Conservation (phyloP, 2,888 invertebrate genomes). For the Dryomyza anilis region DNA sequence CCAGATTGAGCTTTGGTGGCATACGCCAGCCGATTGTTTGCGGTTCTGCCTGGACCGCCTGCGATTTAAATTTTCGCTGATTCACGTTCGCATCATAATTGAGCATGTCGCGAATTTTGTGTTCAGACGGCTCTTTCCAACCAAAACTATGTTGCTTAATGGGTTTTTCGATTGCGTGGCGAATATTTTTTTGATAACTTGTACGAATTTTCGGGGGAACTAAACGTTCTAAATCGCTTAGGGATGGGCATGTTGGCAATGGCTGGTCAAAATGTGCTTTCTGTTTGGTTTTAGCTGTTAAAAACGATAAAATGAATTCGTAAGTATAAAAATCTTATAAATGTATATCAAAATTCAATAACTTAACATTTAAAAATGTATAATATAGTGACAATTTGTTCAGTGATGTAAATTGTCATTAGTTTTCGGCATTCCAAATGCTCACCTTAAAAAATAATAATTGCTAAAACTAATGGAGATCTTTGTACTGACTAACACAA, state of each 20-base stretch:
- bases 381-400: no score
- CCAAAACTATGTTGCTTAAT: conserved; percentile 42
- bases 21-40: conserved; percentile 50
- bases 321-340: background rate
- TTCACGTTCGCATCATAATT: conserved; percentile 44
- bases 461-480: no score
- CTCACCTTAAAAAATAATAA: no score
- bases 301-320: background rate
- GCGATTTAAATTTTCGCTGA: conserved; percentile 38
- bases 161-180: conserved; percentile 34
- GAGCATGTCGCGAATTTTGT: conserved; percentile 53
- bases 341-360: background rate
- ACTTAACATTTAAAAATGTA: background rate
- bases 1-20: conserved; percentile 52
- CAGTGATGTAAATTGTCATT: no score
- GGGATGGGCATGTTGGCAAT: conserved; percentile 47
- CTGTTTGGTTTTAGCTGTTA: conserved; percentile 9
- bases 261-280: conserved; percentile 1
- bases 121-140: conserved; percentile 45
- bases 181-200: conserved; percentile 44
- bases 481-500: no score
- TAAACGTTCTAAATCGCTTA: conserved; percentile 51
- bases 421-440: no score
- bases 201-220: conserved; percentile 38
- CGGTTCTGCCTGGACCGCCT: conserved; percentile 45